A percentile compares a stretch with the other conserved stretches of the same genome.
phyloP scores from a whole-genome alignment of 2,113 vertebrate species.

The human region DNA sequence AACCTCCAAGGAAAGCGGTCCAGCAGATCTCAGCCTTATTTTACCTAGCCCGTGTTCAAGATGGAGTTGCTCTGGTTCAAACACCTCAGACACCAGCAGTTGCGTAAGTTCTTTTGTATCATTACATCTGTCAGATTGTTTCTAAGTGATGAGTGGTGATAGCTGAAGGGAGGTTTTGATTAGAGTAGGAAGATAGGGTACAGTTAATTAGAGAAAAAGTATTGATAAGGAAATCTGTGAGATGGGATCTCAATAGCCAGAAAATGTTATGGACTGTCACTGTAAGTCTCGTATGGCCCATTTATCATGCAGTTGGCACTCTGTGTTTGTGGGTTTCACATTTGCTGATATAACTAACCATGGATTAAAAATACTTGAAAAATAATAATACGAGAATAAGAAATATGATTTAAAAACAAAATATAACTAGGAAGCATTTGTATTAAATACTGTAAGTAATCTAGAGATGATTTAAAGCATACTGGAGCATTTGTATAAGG shows the following conservation, averaged over 20 bases:
- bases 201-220: background rate
- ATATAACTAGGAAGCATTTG: background rate
- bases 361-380: background rate
- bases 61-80: too few relatives aligned
- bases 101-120: background rate
- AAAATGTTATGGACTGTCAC: background rate
- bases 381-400: background rate
- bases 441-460: background rate
- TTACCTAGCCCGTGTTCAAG: too few relatives aligned
- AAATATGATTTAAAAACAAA: background rate
- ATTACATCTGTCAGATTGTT: background rate
- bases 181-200: background rate
- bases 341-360: background rate
- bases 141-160: background rate
- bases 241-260: background rate
- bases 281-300: background rate
- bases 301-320: background rate
- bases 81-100: background rate
- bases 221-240: too few relatives aligned
- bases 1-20: too few relatives aligned
- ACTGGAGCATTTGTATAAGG: background rate
- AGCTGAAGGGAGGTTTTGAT: background rate
- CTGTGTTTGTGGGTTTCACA: background rate
- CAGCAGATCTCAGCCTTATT: too few relatives aligned
- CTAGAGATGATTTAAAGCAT: background rate